phyloP scores from a whole-genome alignment of 2,888 invertebrate genomes.

The Dromius quadrimaculatus region DNA sequence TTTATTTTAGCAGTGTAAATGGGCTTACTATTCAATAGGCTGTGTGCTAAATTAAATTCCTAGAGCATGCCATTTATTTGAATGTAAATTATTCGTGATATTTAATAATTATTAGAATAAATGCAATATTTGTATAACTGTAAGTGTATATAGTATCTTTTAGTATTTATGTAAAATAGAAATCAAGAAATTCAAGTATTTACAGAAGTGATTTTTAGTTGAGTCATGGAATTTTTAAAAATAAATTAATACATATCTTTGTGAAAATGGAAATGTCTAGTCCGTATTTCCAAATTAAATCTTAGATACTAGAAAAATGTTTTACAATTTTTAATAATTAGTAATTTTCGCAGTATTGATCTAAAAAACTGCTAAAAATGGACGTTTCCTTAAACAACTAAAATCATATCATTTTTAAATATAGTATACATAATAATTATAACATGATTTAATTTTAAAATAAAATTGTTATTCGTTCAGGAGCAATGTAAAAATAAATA shows the following conservation, averaged over 20 bases:
- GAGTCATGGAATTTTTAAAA: constrained; percentile 42
- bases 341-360: constrained; percentile 3
- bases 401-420: constrained; percentile 43
- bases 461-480: constrained; percentile 9
- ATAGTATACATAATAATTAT: constrained; percentile 23
- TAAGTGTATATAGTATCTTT: constrained; percentile 49
- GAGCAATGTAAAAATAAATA: constrained; percentile 15
- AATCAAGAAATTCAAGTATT: constrained; percentile 19
- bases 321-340: constrained; percentile 33
- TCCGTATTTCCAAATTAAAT: constrained; percentile 42
- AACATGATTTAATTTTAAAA: constrained; percentile 28
- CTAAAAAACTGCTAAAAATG: not conserved
- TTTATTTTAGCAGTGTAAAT: constrained; percentile 27
- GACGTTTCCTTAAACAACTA: constrained; percentile 33
- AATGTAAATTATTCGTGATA: constrained; percentile 50
- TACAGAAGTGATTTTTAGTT: constrained; percentile 38
- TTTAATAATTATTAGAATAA: constrained; percentile 49
- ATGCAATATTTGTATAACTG: constrained; percentile 51
- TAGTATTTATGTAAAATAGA: constrained; percentile 46
- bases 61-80: constrained; percentile 50
- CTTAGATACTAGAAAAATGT: constrained; percentile 36
- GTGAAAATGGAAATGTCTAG: constrained; percentile 42
- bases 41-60: constrained; percentile 38
- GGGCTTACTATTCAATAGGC: not conserved
- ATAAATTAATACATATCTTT: constrained; percentile 49